phyloP scores from a whole-genome alignment of 2,113 vertebrate genomes.

The Melanotaenia duboulayi region DNA sequence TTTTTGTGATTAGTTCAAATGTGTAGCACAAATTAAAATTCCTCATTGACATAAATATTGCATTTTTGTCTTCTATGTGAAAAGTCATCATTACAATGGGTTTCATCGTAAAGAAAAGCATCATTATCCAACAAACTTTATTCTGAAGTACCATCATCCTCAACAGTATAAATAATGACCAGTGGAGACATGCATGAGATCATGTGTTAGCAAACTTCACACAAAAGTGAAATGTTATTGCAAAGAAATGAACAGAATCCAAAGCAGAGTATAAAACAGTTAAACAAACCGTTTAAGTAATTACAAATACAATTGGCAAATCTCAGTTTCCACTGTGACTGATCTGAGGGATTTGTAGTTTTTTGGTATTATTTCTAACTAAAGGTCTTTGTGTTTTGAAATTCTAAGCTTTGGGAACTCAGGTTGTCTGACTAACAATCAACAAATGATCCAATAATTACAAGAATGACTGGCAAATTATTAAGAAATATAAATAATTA shows the following conservation, averaged over 20 bases:
- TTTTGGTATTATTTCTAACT: no score
- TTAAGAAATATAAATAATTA: not conserved
- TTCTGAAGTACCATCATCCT: constrained; percentile 43
- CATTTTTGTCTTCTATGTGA: constrained; percentile 7
- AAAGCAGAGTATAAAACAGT: constrained; percentile 9
- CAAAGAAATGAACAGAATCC: constrained; percentile 9
- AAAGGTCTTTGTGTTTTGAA: no score
- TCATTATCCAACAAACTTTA: constrained; percentile 65
- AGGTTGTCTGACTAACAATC: not conserved
- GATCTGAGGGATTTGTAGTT: not conserved
- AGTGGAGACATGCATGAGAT: constrained; percentile 57
- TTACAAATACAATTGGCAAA: constrained; percentile 9
- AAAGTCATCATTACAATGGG: not conserved
- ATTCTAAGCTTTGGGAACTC: no score
- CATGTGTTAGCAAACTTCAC: constrained; percentile 47
- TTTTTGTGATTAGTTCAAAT: constrained; percentile 77
- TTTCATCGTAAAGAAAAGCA: not conserved
- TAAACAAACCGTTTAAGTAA: not conserved
- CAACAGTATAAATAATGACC: constrained; percentile 66
- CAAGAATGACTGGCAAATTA: not conserved
- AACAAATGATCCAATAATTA: not conserved
- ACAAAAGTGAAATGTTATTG: constrained; percentile 40
- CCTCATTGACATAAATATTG: constrained; percentile 59
- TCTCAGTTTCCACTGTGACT: not conserved
- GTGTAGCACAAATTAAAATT: constrained; percentile 82